phyloP scores from a whole-genome alignment of 2,797 vertebrate genomes.

The Melanotaenia boesemani region DNA sequence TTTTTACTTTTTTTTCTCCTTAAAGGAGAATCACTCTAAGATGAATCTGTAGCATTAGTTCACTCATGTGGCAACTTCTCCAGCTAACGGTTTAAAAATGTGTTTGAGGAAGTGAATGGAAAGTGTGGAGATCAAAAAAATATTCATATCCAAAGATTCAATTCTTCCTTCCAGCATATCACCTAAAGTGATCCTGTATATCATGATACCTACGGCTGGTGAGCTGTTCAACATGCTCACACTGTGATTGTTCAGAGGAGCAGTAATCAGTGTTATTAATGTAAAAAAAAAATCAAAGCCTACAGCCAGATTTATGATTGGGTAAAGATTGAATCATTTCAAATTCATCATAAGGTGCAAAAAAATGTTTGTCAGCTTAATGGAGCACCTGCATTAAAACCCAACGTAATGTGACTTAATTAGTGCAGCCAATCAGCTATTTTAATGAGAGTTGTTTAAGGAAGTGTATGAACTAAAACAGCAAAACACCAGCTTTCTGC shows the following conservation, averaged over 20 bases:
- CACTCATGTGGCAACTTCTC: constrained; percentile 47
- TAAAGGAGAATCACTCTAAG: constrained; percentile 29
- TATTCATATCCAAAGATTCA: constrained; percentile 17
- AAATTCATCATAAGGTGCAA: no score
- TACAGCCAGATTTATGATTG: no score
- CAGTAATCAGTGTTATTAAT: no score
- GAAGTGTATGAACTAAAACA: no score
- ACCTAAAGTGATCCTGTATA: constrained; percentile 37
- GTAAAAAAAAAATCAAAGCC: no score
- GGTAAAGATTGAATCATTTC: no score
- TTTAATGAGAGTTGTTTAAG: no score
- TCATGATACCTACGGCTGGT: constrained; percentile 31
- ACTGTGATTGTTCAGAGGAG: constrained; percentile 10
- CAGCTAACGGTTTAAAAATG: constrained; percentile 41
- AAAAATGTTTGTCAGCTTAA: no score
- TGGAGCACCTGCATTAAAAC: no score
- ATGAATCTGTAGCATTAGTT: constrained; percentile 38
- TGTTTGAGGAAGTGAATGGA: constrained; percentile 32
- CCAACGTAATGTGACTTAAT: no score
- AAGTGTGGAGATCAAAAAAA: constrained; percentile 43
- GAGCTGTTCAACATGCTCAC: constrained; percentile 36
- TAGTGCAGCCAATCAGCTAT: no score
- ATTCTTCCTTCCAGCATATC: constrained; percentile 21
- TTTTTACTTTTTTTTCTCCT: constrained; percentile 25
- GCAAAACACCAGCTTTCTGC: no score